Conservation (phyloP, 2,888 invertebrate species). For the Campopleginae sp. region DNA sequence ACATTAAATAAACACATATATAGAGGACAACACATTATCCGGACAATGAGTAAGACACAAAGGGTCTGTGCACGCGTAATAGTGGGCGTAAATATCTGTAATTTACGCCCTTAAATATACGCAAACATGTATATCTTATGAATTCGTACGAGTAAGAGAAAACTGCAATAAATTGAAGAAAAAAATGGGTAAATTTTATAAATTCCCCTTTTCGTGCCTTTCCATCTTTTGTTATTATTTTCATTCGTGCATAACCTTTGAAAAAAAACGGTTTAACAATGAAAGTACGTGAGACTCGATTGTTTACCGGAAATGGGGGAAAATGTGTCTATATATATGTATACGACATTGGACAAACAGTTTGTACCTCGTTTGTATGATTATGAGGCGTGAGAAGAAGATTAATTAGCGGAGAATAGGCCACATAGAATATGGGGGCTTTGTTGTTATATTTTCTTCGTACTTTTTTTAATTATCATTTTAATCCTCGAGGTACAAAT, state of each 20-base stretch:
- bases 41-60: not conserved
- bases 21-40: not conserved
- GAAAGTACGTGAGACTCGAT: conserved; percentile 23
- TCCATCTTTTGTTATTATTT: not conserved
- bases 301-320: conserved; percentile 62
- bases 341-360: conserved; percentile 13
- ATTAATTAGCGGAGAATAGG: conserved; percentile 72
- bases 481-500: conserved; percentile 31
- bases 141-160: not conserved
- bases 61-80: not conserved
- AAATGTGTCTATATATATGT: conserved; percentile 31
- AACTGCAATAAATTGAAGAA: not conserved
- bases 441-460: conserved; percentile 22
- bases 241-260: not conserved
- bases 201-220: not conserved
- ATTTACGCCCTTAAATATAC: not conserved
- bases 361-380: conserved; percentile 38
- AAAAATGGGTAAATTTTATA: not conserved
- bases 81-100: not conserved
- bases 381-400: conserved; percentile 68
- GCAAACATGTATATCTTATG: not conserved
- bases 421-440: conserved; percentile 37
- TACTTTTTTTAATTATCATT: conserved; percentile 22
- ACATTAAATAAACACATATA: conserved; percentile 41
- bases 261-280: conserved; percentile 21